Evolutionary conservation across 2,797 vertebrate species (phyloP).

Genomic region (Xenentodon cancila): DNA sequence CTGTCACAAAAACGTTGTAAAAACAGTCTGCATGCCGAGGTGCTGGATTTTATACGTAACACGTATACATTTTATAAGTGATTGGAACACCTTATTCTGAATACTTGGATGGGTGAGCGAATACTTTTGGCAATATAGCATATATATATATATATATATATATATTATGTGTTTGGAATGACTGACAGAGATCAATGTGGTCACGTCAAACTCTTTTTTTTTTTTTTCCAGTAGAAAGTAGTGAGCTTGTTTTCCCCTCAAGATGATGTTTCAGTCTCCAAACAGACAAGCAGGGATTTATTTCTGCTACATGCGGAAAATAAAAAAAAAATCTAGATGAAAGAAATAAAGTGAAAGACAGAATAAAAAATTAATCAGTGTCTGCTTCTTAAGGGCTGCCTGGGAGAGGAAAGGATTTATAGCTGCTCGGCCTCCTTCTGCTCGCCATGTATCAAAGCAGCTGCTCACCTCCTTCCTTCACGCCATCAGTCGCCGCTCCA

Average conservation of each 20-base stretch:
- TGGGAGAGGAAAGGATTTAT: slow-evolving; percentile 56
- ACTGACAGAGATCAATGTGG: slow-evolving; percentile 23
- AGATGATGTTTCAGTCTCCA: slow-evolving; percentile 26
- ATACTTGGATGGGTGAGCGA: no score
- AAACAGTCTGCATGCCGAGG: no score
- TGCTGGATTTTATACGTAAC: no score
- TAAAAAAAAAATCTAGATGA: slow-evolving; percentile 1
- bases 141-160: not conserved
- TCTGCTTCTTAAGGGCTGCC: slow-evolving; percentile 41
- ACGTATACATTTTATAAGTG: no score
- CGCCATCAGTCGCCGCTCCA: slow-evolving; percentile 33
- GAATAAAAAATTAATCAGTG: slow-evolving; percentile 62
- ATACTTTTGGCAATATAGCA: no score
- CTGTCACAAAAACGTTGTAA: no score
- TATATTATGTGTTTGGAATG: slow-evolving; percentile 7
- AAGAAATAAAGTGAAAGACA: slow-evolving; percentile 28
- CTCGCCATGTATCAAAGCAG: slow-evolving; percentile 47
- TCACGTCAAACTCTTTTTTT: slow-evolving; percentile 16
- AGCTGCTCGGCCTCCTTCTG: slow-evolving; percentile 43
- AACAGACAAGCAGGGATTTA: slow-evolving; percentile 39
- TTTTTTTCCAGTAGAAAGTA: not conserved
- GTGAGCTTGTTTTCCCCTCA: slow-evolving; percentile 10
- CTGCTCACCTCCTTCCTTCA: slow-evolving; percentile 44
- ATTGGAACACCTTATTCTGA: no score
- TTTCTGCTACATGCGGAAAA: slow-evolving; percentile 15